phyloP scores from a whole-genome alignment of 1,140 invertebrate genomes.

The Microplitis mediator region DNA sequence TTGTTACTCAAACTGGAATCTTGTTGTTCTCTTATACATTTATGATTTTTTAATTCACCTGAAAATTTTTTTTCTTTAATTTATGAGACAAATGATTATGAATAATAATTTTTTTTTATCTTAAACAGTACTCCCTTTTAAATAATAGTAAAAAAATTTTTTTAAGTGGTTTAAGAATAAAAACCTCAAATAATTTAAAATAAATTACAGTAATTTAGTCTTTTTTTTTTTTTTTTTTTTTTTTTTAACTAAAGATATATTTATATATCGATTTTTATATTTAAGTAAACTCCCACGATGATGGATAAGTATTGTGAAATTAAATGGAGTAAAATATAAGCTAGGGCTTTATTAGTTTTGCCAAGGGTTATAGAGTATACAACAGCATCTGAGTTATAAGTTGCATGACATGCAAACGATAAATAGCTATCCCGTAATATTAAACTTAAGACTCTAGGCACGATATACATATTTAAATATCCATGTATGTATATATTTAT shows the following conservation, averaged over 20 bases:
- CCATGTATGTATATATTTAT: background rate
- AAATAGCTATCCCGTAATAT: conserved; percentile 33
- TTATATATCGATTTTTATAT: too few species aligned
- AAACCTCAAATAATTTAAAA: background rate
- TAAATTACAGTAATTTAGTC: background rate
- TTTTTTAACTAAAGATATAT: background rate
- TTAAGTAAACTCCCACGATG: too few species aligned
- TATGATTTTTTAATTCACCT: too few species aligned
- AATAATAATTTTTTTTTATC: too few species aligned
- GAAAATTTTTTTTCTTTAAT: too few species aligned
- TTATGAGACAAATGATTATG: too few species aligned
- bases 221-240: too few species aligned
- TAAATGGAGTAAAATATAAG: background rate
- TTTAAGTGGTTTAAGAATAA: background rate
- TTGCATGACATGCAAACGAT: conserved; percentile 24
- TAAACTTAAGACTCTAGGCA: conserved; percentile 17
- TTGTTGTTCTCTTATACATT: too few species aligned
- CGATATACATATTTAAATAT: background rate
- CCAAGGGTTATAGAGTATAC: background rate
- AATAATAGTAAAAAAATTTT: background rate
- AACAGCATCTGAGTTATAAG: background rate
- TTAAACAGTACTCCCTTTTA: too few species aligned
- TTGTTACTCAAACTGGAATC: background rate
- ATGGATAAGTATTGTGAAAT: too few species aligned
- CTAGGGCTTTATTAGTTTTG: conserved; percentile 3